Conservation (phyloP, 2,888 invertebrate genomes). For the Ornithoptera alexandrae region DNA sequence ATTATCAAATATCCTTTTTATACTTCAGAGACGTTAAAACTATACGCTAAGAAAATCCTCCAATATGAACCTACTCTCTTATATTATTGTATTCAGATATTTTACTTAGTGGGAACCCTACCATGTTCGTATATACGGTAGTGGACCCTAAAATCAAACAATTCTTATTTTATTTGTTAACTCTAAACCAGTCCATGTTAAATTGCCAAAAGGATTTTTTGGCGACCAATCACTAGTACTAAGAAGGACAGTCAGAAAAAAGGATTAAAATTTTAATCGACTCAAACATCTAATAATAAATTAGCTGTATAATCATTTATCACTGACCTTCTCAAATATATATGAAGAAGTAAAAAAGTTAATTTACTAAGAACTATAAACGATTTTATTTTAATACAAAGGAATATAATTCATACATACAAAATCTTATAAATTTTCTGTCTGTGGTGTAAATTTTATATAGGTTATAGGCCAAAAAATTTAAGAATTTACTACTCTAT, state of each 20-base stretch:
- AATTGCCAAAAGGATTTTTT: constrained; percentile 23
- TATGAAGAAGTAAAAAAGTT: constrained; percentile 10
- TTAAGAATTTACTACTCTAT: not conserved
- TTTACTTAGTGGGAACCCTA: constrained; percentile 1
- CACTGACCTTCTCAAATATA: constrained; percentile 7
- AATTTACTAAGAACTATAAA: constrained; percentile 11
- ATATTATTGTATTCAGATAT: not conserved
- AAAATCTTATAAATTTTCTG: not conserved
- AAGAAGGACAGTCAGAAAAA: constrained; percentile 28
- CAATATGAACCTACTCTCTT: no score
- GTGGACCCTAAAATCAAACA: constrained; percentile 20
- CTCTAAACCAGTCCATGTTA: constrained; percentile 26
- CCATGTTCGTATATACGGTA: not conserved
- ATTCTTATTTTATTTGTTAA: constrained; percentile 26
- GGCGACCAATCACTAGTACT: constrained; percentile 26
- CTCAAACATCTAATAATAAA: constrained; percentile 21
- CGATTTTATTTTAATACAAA: not conserved
- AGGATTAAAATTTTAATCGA: constrained; percentile 12
- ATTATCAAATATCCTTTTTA: no score
- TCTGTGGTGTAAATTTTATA: not conserved
- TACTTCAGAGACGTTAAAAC: no score
- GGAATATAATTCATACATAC: not conserved
- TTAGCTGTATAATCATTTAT: constrained; percentile 22
- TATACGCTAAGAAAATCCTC: no score
- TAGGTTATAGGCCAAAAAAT: not conserved